phyloP scores from a whole-genome alignment of 2,113 vertebrate species.

The Seriola dumerili region DNA sequence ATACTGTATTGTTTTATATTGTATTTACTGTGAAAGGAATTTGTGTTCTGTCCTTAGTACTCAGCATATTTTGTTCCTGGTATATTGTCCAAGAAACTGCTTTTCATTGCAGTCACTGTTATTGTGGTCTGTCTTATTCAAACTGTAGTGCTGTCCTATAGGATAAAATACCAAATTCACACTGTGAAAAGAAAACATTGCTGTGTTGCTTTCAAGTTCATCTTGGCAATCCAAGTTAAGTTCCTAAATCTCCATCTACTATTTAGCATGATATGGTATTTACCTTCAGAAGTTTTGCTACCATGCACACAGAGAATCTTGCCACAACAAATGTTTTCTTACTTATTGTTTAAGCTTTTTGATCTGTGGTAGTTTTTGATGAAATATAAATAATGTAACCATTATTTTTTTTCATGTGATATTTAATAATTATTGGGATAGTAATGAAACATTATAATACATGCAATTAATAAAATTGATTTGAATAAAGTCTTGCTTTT shows the following conservation, averaged over 20 bases:
- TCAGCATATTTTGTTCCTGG: conserved; percentile 63
- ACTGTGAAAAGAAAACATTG: conserved; percentile 75
- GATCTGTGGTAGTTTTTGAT: conserved; percentile 72
- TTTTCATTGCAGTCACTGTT: conserved; percentile 55
- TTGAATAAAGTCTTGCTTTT: conserved; percentile 59
- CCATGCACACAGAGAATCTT: conserved; percentile 39
- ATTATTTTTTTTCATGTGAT: conserved; percentile 70
- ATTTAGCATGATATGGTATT: conserved; percentile 65
- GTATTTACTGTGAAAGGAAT: conserved; percentile 92
- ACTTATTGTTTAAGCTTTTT: conserved; percentile 48
- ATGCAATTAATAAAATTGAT: conserved; percentile 76
- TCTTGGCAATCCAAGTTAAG: conserved; percentile 33
- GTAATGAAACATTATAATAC: conserved; percentile 74
- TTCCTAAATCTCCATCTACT: conserved; percentile 50
- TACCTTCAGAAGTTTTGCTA: conserved; percentile 42
- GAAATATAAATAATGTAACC: conserved; percentile 69
- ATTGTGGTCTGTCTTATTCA: conserved; percentile 50
- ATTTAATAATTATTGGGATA: conserved; percentile 83
- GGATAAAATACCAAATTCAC: conserved; percentile 64
- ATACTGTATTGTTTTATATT: conserved; percentile 84
- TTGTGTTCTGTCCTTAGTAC: conserved; percentile 83
- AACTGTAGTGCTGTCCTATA: conserved; percentile 54
- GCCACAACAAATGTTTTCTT: conserved; percentile 42
- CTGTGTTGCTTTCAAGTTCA: conserved; percentile 57
- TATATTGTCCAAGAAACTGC: conserved; percentile 55